Percentiles rank a stretch among this genome's conserved stretches.
phyloP scores from a whole-genome alignment of 1,140 invertebrate species.

The Heliconius himera region DNA sequence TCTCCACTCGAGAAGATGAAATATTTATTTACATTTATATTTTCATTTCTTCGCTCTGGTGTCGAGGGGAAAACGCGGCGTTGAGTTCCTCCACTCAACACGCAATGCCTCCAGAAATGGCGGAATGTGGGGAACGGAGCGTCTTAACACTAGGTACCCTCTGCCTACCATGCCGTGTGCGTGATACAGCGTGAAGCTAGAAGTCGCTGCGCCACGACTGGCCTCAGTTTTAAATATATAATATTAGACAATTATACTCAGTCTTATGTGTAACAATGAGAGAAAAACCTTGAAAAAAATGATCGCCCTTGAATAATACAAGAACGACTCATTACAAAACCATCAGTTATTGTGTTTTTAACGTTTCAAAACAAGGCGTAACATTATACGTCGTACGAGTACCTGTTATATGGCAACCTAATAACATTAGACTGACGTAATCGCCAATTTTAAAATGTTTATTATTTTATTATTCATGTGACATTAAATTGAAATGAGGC shows the following conservation, averaged over 20 bases:
- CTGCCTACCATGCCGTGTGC: too few relatives aligned
- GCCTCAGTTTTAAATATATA: background rate
- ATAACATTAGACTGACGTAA: constrained; percentile 1
- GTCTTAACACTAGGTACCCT: too few relatives aligned
- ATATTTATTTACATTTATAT: too few relatives aligned
- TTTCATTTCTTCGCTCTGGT: too few relatives aligned
- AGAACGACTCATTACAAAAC: background rate
- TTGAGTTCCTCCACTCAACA: too few relatives aligned
- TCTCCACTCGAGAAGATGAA: too few relatives aligned
- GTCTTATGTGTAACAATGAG: background rate
- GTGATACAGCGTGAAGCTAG: too few relatives aligned
- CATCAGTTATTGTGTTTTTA: background rate
- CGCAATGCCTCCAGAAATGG: too few relatives aligned
- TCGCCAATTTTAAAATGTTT: background rate
- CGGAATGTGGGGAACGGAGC: too few relatives aligned
- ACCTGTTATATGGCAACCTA: background rate
- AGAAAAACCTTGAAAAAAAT: background rate
- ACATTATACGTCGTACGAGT: background rate
- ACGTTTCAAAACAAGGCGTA: constrained; percentile 9
- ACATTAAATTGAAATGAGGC: too few relatives aligned
- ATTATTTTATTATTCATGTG: background rate
- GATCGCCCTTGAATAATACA: background rate
- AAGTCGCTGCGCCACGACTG: too few relatives aligned
- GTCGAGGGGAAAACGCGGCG: too few relatives aligned
- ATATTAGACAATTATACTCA: background rate